These are phyloP conservation scores for Toxotes chatareus DNA, from an alignment of 2,113 vertebrate genomes.

Conservation along the genomic window DNA sequence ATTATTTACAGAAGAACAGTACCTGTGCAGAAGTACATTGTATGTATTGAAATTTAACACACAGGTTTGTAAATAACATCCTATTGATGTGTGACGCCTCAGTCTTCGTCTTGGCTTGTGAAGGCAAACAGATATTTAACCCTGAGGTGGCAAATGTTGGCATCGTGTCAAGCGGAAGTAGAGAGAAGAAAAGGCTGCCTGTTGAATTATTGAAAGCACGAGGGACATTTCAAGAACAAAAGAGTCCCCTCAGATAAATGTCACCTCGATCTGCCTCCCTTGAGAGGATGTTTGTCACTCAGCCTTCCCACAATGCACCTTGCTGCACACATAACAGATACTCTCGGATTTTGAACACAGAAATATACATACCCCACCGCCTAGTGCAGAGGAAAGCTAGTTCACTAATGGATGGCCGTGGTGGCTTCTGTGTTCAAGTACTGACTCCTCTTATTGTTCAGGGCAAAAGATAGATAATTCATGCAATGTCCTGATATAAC, in stretches of 20 bases:
- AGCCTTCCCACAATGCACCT: slow-evolving; percentile 62
- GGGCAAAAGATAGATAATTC: slow-evolving; percentile 90
- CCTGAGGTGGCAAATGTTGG: slow-evolving; percentile 46
- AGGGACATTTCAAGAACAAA: slow-evolving; percentile 74
- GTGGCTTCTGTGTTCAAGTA: slow-evolving; percentile 75
- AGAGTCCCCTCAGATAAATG: slow-evolving; percentile 73
- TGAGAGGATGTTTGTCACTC: slow-evolving; percentile 63
- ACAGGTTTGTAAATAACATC: slow-evolving; percentile 9
- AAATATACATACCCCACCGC: slow-evolving; percentile 28
- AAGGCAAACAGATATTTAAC: slow-evolving; percentile 59
- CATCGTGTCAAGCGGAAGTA: slow-evolving; percentile 50
- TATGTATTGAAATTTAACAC: not conserved
- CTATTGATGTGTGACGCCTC: not conserved
- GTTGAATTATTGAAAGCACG: slow-evolving; percentile 78
- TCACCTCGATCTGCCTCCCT: slow-evolving; percentile 59
- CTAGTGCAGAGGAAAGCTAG: slow-evolving; percentile 74
- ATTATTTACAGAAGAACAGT: not conserved
- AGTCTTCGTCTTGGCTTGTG: not conserved
- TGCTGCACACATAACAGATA: slow-evolving; percentile 11
- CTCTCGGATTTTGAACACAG: slow-evolving; percentile 13
- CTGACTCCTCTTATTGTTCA: slow-evolving; percentile 87
- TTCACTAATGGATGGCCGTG: slow-evolving; percentile 88
- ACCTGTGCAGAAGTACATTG: not conserved
- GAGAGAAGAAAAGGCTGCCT: slow-evolving; percentile 57
- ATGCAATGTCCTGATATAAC: slow-evolving; percentile 60